phyloP scores from a whole-genome alignment of 2,888 invertebrate species.

The Troides helena region DNA sequence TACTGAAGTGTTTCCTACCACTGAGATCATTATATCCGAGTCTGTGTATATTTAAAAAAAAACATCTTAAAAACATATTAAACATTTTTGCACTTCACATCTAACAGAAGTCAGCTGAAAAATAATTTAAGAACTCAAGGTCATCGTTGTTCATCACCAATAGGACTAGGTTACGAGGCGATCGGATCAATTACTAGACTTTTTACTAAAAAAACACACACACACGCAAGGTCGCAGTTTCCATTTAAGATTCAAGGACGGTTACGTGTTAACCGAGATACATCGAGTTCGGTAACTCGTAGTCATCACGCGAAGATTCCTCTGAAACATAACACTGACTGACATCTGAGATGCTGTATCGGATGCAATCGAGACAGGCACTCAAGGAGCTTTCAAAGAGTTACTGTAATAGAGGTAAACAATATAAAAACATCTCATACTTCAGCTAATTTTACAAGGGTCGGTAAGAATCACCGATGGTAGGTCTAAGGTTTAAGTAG shows the following conservation, averaged over 20 bases:
- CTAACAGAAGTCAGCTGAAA: background rate
- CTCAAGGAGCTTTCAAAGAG: background rate
- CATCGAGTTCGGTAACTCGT: background rate
- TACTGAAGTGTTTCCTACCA: too few relatives aligned
- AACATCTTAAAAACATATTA: background rate
- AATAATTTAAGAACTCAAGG: background rate
- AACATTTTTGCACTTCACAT: background rate
- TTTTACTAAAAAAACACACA: background rate
- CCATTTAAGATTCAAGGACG: constrained; percentile 5
- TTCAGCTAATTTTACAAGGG: too few relatives aligned
- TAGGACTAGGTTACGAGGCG: background rate
- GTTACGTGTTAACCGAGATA: constrained; percentile 4
- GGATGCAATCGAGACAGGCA: background rate
- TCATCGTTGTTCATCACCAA: background rate
- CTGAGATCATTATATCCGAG: too few relatives aligned
- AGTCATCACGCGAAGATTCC: constrained; percentile 12
- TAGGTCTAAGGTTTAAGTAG: too few relatives aligned
- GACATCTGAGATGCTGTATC: constrained; percentile 13
- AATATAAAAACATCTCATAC: background rate
- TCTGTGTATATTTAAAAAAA: too few relatives aligned
- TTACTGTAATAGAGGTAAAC: background rate
- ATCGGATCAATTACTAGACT: background rate
- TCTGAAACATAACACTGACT: background rate
- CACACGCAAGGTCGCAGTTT: background rate
- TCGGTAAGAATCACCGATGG: too few relatives aligned